Evolutionary conservation across 2,113 vertebrate species (phyloP).

Genomic region (Clarias macrocephalus): DNA sequence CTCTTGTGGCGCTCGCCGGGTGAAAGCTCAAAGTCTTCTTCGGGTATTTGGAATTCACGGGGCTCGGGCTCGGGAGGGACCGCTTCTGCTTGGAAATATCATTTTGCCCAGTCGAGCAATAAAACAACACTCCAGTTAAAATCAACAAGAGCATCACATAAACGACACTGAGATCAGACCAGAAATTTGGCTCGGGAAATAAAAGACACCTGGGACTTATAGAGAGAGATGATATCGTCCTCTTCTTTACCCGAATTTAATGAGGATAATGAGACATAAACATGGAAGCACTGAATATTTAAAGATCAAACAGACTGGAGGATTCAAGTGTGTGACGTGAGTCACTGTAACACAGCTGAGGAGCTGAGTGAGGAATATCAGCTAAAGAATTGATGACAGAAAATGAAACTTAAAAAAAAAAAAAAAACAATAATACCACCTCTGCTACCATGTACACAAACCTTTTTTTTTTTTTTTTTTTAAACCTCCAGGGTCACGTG

Average conservation of each 20-base stretch:
- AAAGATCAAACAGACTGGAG: background rate
- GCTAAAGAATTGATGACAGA: constrained; percentile 67
- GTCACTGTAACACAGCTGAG: constrained; percentile 62
- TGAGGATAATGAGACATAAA: background rate
- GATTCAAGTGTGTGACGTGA: constrained; percentile 54
- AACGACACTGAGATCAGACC: background rate
- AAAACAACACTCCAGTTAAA: constrained; percentile 60
- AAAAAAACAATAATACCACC: background rate
- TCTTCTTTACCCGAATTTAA: background rate
- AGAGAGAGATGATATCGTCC: constrained; percentile 1
- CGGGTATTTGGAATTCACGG: constrained; percentile 78
- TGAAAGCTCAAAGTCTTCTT: constrained; percentile 81
- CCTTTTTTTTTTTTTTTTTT: constrained; percentile 9
- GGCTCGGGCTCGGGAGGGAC: constrained; percentile 80
- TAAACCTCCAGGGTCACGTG: constrained; percentile 60
- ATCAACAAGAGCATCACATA: constrained; percentile 32
- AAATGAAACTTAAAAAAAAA: constrained; percentile 57
- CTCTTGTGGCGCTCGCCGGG: constrained; percentile 81
- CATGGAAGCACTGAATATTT: constrained; percentile 5
- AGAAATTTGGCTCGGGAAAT: background rate
- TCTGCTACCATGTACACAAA: constrained; percentile 49
- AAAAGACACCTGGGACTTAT: background rate
- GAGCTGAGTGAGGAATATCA: constrained; percentile 63
- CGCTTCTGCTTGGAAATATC: constrained; percentile 90
- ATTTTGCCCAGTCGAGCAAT: constrained; percentile 81